Conservation (phyloP, 2,888 invertebrate species). For the Tortricodes alternella region DNA sequence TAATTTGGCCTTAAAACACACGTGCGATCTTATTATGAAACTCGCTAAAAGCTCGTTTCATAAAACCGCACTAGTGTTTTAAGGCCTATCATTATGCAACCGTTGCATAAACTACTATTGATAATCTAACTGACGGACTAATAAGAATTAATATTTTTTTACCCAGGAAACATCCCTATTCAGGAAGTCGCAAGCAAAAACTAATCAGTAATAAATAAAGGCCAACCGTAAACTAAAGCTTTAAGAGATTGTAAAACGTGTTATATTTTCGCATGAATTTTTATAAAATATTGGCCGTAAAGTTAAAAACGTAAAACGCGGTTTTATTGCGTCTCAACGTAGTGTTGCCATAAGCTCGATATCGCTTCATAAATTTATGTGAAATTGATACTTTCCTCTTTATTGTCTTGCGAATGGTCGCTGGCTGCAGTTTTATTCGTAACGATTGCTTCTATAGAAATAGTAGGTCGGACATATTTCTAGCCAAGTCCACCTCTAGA, state of each 20-base stretch:
- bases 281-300: conserved; percentile 73
- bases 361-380: conserved; percentile 66
- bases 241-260: conserved; percentile 50
- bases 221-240: conserved; percentile 37
- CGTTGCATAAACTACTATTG: too few relatives aligned
- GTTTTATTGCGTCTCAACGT: conserved; percentile 66
- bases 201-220: conserved; percentile 20
- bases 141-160: too few relatives aligned
- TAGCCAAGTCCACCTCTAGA: background rate
- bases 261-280: conserved; percentile 54
- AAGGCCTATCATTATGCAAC: too few relatives aligned
- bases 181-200: too few relatives aligned
- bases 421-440: background rate
- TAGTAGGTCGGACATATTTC: background rate
- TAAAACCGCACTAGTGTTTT: too few relatives aligned
- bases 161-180: too few relatives aligned
- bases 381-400: conserved; percentile 61
- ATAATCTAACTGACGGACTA: too few relatives aligned
- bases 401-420: conserved; percentile 25
- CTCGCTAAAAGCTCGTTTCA: too few relatives aligned
- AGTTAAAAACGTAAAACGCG: conserved; percentile 67
- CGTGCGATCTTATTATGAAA: too few relatives aligned
- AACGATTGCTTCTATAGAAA: background rate
- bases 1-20: too few relatives aligned
- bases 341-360: conserved; percentile 63